phyloP scores from a whole-genome alignment of 1,140 invertebrate genomes.

The Zaprionus lachaisei region DNA sequence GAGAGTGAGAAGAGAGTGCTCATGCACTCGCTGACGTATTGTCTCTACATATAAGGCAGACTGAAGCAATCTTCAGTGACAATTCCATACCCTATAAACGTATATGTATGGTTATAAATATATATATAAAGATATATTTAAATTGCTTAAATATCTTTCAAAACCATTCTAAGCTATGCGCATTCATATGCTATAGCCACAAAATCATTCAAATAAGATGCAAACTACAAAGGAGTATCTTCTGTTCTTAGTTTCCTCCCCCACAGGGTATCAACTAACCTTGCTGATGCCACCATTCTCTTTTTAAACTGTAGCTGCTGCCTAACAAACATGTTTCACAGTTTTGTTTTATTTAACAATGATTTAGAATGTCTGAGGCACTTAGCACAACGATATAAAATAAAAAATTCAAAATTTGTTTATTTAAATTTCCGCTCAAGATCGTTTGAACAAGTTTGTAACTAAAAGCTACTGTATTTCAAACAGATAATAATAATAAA shows the following conservation, averaged over 20 bases:
- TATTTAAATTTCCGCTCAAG: not conserved
- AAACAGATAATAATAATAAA: not conserved
- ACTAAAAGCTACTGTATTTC: constrained; percentile 3
- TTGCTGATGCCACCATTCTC: not conserved
- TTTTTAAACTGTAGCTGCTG: not conserved
- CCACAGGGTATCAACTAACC: not conserved
- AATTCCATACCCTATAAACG: not conserved
- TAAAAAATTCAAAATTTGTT: not conserved
- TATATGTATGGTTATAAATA: too few species aligned
- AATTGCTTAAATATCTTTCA: not conserved
- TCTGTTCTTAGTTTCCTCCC: not conserved
- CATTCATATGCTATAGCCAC: not conserved
- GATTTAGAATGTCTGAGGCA: not conserved
- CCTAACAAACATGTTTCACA: not conserved
- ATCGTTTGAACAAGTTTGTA: constrained; percentile 1
- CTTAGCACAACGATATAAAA: not conserved
- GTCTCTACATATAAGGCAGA: not conserved
- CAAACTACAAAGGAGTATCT: too few species aligned
- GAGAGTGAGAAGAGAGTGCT: not conserved
- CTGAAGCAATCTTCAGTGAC: not conserved
- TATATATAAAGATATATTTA: not conserved
- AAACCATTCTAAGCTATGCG: not conserved
- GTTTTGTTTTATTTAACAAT: not conserved
- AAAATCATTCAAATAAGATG: too few species aligned
- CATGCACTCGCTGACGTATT: not conserved